Conservation (phyloP, 2,888 invertebrate genomes). For the Cantharis rufa region DNA sequence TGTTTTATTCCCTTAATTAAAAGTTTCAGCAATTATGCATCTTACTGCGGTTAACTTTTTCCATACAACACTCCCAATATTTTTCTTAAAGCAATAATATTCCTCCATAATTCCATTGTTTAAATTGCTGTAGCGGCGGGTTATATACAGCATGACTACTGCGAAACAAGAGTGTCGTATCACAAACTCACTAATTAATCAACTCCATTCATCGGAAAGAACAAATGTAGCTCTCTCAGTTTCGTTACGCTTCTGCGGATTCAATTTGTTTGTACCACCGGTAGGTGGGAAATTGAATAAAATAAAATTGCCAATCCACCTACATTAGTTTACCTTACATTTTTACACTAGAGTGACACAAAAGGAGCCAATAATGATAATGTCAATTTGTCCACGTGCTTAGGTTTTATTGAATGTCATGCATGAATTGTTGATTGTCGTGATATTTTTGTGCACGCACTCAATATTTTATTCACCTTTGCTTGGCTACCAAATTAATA, state of each 20-base stretch:
- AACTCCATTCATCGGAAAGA: constrained; percentile 47
- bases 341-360: constrained; percentile 12
- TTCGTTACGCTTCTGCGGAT: constrained; percentile 44
- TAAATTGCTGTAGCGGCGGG: constrained; percentile 38
- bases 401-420: constrained; percentile 20
- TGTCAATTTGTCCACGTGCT: constrained; percentile 24
- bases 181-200: constrained; percentile 44
- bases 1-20: constrained; percentile 1
- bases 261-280: constrained; percentile 45
- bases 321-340: constrained; percentile 28
- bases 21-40: background rate
- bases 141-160: constrained; percentile 43
- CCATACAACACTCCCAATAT: background rate
- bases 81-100: background rate
- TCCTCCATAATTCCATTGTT: constrained; percentile 5
- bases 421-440: constrained; percentile 17
- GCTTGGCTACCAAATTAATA: background rate
- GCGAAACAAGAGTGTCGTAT: constrained; percentile 40
- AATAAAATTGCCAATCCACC: constrained; percentile 41
- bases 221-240: constrained; percentile 44
- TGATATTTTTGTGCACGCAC: constrained; percentile 10
- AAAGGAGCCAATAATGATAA: constrained; percentile 18
- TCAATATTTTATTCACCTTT: background rate
- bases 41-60: background rate
- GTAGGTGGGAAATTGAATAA: constrained; percentile 41